Conservation (phyloP, 2,888 invertebrate species). For the Cristatella mucedo region DNA sequence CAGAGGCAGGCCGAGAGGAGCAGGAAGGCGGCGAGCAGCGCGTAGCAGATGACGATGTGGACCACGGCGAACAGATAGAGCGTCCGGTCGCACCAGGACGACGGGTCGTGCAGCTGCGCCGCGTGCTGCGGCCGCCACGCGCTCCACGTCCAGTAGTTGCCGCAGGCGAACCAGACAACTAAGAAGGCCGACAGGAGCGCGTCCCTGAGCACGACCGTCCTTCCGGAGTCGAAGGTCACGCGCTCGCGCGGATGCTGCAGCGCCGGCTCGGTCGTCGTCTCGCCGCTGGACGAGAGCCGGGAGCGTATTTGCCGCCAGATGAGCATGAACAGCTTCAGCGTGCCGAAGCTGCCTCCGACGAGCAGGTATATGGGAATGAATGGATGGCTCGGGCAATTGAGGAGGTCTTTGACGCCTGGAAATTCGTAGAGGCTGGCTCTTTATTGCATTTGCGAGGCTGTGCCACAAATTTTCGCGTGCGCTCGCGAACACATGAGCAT, state of each 20-base stretch:
- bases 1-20: conserved; percentile 15
- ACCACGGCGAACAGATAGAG: conserved; percentile 60
- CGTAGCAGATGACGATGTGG: conserved; percentile 56
- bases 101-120: conserved; percentile 56
- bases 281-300: too few relatives aligned
- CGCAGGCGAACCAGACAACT: conserved; percentile 57
- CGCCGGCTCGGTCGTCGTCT: too few relatives aligned
- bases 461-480: too few relatives aligned
- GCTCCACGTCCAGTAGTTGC: conserved; percentile 60
- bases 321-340: conserved; percentile 46
- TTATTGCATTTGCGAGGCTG: too few relatives aligned
- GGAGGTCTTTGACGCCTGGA: conserved; percentile 61
- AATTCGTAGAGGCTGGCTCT: too few relatives aligned
- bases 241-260: too few relatives aligned
- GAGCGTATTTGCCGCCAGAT: conserved; percentile 52
- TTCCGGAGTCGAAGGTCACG: too few relatives aligned
- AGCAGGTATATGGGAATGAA: conserved; percentile 65
- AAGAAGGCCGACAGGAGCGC: conserved; percentile 53
- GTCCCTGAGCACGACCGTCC: too few relatives aligned
- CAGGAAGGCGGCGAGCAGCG: conserved; percentile 40
- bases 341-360: conserved; percentile 61
- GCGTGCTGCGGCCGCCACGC: conserved; percentile 62
- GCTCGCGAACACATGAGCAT: too few relatives aligned
- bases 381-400: conserved; percentile 61
- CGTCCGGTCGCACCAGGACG: conserved; percentile 60